Evolutionary conservation across 2,888 invertebrate genomes (phyloP).

Genomic region (Cheilosia vernalis): DNA sequence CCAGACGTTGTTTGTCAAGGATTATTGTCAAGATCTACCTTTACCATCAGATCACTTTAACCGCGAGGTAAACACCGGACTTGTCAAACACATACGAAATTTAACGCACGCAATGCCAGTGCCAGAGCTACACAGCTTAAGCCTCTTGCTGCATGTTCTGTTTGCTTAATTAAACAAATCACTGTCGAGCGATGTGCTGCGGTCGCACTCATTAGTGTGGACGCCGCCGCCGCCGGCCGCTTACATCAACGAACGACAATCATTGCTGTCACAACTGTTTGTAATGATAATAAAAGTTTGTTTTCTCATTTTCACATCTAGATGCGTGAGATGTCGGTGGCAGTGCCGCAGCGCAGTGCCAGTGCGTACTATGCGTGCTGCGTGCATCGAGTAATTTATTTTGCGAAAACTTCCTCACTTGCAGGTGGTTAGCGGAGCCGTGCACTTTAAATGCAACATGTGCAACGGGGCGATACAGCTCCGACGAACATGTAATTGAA

Average conservation of each 20-base stretch:
- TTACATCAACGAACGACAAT: conserved; percentile 41
- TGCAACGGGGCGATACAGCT: conserved; percentile 47
- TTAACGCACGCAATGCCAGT: not conserved
- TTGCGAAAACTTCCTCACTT: conserved; percentile 19
- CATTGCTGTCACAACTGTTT: conserved; percentile 70
- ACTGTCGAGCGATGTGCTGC: conserved; percentile 33
- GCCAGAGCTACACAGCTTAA: not conserved
- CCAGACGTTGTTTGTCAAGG: not conserved
- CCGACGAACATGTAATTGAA: conserved; percentile 65
- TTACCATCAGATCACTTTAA: conserved; percentile 27
- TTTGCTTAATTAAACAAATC: conserved; percentile 74
- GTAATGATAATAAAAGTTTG: conserved; percentile 55
- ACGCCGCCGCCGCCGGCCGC: conserved; percentile 33
- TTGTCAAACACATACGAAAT: conserved; percentile 39
- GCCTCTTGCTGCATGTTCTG: conserved; percentile 56
- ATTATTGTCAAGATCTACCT: conserved; percentile 3
- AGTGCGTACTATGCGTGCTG: too few species aligned
- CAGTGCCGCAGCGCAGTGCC: too few species aligned
- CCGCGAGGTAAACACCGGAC: conserved; percentile 48
- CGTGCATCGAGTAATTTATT: conserved; percentile 48
- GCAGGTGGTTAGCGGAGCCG: conserved; percentile 32
- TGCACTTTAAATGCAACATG: conserved; percentile 61
- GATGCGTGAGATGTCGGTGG: conserved; percentile 3
- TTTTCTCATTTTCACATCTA: conserved; percentile 38
- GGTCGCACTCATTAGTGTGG: conserved; percentile 68